Evolutionary conservation across 2,888 invertebrate species (phyloP).

Genomic region (Pinctada fucata): DNA sequence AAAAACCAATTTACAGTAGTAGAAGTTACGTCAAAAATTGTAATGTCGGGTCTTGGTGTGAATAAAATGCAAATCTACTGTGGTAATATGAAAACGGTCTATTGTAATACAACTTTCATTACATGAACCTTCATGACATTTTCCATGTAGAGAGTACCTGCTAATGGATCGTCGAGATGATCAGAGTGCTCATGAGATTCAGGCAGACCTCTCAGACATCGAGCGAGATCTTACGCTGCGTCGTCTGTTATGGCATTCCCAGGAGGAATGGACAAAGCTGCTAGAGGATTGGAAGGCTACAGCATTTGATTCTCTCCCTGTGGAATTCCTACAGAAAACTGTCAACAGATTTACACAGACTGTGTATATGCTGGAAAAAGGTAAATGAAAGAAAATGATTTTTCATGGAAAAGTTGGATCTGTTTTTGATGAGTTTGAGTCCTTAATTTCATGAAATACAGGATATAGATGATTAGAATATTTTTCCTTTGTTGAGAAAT

Average conservation of each 20-base stretch:
- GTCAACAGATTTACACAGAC: constrained; percentile 76
- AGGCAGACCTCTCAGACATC: constrained; percentile 74
- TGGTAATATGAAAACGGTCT: no score
- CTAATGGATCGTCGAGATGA: constrained; percentile 64
- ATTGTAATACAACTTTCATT: no score
- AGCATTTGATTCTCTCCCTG: constrained; percentile 73
- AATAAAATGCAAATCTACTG: no score
- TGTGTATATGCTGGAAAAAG: constrained; percentile 77
- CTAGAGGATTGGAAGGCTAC: constrained; percentile 74
- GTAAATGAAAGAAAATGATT: constrained; percentile 45
- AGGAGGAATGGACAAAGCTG: constrained; percentile 74
- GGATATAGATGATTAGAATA: no score
- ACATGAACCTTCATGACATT: no score
- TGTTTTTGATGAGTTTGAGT: no score
- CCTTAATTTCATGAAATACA: no score
- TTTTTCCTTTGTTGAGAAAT: no score
- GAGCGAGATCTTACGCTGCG: constrained; percentile 75
- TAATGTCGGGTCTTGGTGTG: no score
- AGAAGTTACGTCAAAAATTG: no score
- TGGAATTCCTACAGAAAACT: constrained; percentile 75
- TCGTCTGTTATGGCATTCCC: constrained; percentile 75
- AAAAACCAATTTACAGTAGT: no score
- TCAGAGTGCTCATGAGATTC: constrained; percentile 71
- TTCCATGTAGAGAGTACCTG: constrained; percentile 59
- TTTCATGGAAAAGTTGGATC: no score